A percentile compares a stretch with the other conserved stretches of the same genome.
These are phyloP conservation scores for Atta cephalotes DNA, from an alignment of 1,140 invertebrate species.

Conservation along the genomic window DNA sequence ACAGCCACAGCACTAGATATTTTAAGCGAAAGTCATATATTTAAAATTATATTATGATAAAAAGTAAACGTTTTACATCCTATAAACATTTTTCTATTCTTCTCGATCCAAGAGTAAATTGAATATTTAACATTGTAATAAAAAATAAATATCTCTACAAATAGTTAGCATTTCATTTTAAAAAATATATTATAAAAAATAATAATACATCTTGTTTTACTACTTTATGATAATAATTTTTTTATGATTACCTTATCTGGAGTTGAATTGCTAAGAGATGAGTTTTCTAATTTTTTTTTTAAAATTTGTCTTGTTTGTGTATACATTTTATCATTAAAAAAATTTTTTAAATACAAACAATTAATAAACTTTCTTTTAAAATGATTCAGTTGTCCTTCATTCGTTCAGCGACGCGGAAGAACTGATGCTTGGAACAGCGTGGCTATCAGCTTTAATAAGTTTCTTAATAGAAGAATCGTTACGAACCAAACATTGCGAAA, in stretches of 20 bases:
- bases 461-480: background rate
- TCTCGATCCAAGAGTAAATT: background rate
- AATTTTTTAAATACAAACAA: background rate
- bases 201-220: background rate
- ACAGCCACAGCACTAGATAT: too few species aligned
- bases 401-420: conserved; percentile 5
- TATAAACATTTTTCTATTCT: background rate
- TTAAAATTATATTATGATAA: too few species aligned
- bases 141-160: background rate
- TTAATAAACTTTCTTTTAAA: background rate
- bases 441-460: conserved; percentile 56
- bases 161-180: background rate
- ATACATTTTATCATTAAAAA: conserved; percentile 52
- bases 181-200: background rate
- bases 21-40: too few species aligned
- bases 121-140: background rate
- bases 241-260: conserved; percentile 61
- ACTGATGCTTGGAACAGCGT: conserved; percentile 50
- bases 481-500: background rate
- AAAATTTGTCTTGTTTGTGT: background rate
- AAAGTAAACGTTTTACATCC: background rate
- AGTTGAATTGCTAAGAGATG: background rate
- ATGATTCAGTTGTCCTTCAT: conserved; percentile 18
- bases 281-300: background rate
- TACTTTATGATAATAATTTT: conserved; percentile 4